Conservation (phyloP, 1,140 invertebrate genomes). For the Papilio helenus region DNA sequence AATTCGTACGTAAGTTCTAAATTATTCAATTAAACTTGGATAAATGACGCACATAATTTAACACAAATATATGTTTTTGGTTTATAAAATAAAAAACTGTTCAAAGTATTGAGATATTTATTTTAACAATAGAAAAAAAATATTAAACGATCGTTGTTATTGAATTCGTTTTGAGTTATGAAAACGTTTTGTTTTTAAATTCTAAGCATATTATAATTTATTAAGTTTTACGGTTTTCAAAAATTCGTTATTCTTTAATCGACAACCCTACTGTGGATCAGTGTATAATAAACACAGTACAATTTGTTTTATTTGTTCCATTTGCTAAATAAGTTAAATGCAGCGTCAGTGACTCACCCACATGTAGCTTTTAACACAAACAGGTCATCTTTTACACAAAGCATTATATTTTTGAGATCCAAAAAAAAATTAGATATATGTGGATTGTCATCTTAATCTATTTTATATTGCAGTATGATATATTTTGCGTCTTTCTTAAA, state of each 20-base stretch:
- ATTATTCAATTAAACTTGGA: background rate
- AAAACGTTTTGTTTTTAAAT: background rate
- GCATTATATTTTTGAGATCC: too few relatives aligned
- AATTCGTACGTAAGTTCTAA: too few relatives aligned
- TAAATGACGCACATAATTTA: background rate
- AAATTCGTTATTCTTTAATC: background rate
- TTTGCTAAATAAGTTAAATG: slow-evolving; percentile 12
- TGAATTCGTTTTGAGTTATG: background rate
- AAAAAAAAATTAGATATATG: too few relatives aligned
- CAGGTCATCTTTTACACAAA: background rate
- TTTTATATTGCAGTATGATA: too few relatives aligned
- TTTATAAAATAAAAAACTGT: too few relatives aligned
- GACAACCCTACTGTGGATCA: background rate
- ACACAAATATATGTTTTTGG: background rate
- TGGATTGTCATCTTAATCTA: too few relatives aligned
- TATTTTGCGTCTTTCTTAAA: too few relatives aligned
- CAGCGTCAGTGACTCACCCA: background rate
- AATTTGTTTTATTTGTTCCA: background rate
- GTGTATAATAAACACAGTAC: background rate
- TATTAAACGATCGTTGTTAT: background rate
- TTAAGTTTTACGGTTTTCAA: background rate
- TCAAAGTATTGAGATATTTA: background rate
- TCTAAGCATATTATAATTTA: background rate
- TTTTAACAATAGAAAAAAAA: slow-evolving; percentile 3
- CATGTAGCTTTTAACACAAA: background rate